These are phyloP conservation scores for Lagopus muta DNA, from an alignment of 2,113 vertebrate species.

Conservation along the genomic window DNA sequence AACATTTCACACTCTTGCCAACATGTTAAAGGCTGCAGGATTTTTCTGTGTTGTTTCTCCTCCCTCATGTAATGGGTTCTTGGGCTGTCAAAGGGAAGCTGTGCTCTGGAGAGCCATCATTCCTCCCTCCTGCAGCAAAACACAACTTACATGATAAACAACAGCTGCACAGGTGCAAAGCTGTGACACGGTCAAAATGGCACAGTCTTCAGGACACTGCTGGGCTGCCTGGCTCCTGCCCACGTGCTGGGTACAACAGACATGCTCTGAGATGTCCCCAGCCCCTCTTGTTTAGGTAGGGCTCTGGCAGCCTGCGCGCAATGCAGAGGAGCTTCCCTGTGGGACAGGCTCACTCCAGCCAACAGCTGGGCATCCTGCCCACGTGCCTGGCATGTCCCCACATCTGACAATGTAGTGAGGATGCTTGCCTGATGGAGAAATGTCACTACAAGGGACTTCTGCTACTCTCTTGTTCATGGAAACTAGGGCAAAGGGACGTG, in stretches of 20 bases:
- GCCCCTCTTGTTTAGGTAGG: neutral
- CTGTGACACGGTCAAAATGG: neutral
- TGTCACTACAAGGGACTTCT: neutral
- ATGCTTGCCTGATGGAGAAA: neutral
- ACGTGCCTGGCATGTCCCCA: neutral
- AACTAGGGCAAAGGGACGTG: neutral
- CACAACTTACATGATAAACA: rapidly evolving
- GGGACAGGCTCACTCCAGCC: neutral
- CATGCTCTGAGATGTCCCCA: rapidly evolving
- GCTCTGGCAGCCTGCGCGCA: neutral
- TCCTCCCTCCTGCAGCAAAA: neutral
- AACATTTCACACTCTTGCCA: neutral
- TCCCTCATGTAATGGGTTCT: neutral
- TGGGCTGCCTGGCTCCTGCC: rapidly evolving
- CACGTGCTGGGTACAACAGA: rapidly evolving
- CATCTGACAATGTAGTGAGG: neutral
- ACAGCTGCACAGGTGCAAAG: rapidly evolving
- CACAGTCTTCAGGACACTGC: rapidly evolving
- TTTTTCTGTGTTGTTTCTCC: neutral
- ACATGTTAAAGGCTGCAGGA: neutral
- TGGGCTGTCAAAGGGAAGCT: neutral
- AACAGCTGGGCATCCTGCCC: neutral
- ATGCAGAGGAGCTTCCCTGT: neutral
- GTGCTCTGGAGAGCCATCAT: neutral
- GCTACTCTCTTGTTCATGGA: neutral